A percentile compares a stretch with the other conserved stretches of the same genome.
phyloP scores from a whole-genome alignment of 2,888 invertebrate genomes.

The Pyrgus malvae region DNA sequence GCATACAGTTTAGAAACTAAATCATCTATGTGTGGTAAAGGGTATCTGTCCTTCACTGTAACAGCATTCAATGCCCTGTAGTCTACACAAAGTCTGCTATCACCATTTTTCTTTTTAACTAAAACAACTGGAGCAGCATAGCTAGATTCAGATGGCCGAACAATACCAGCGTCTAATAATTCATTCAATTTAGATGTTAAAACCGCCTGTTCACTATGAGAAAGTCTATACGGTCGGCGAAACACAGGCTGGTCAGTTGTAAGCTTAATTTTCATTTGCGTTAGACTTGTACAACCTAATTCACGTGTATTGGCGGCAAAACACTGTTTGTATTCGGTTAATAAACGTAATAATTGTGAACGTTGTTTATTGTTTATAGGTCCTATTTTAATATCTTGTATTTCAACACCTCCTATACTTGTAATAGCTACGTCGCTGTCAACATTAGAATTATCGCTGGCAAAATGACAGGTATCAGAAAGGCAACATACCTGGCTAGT shows the following conservation, averaged over 20 bases:
- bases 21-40: conserved; percentile 39
- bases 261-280: conserved; percentile 35
- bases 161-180: conserved; percentile 27
- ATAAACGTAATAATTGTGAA: conserved; percentile 22
- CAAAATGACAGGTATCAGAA: too few species aligned
- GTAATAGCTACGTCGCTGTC: too few species aligned
- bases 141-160: not conserved
- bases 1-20: conserved; percentile 35
- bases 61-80: conserved; percentile 10
- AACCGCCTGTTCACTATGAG: conserved; percentile 27
- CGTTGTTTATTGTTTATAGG: conserved; percentile 20
- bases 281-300: conserved; percentile 34
- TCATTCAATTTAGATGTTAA: conserved; percentile 32
- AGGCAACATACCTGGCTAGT: too few species aligned
- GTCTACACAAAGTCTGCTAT: conserved; percentile 5
- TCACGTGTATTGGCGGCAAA: conserved; percentile 33
- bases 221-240: conserved; percentile 31
- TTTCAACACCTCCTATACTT: conserved; percentile 22
- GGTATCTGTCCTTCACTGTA: conserved; percentile 38
- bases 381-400: conserved; percentile 23
- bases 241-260: conserved; percentile 31
- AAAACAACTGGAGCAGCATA: conserved; percentile 2
- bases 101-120: conserved; percentile 11
- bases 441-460: too few species aligned
- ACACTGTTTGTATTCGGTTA: conserved; percentile 24